Base-by-base conservation (phyloP, 92 coral and sea anemone species). In the Hydrozoanthus gracilis region DNA sequence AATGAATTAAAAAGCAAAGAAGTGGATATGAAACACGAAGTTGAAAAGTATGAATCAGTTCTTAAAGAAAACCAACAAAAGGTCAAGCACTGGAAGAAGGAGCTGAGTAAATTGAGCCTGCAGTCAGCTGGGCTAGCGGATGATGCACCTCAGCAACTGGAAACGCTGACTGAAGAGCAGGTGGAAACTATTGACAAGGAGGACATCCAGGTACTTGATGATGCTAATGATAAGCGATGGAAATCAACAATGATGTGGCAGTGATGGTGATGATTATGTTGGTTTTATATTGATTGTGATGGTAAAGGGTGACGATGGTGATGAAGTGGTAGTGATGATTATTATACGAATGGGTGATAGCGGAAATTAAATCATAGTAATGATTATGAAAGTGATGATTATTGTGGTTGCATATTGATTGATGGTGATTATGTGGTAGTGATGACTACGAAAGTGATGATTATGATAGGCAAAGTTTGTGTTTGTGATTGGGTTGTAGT, bases 11-110 rank as follows among this genome's bases (percentile, higher is more conserved):
- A 83, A 74, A 89, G 88, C 8, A 89, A 95, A 65, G 95, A 97
- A 82, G 95, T 97, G 51, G 99, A 97, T 76, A 88, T 97, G n/a
- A 97, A 93, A 80, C 98, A 97, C 73, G 98, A 95, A 47, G 91
- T 97, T 77, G 99, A 95, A 74, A 97, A 93, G 80, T 92, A 86
- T 50, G 98, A 97, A 74, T 62, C 91, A 2, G 89, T 92, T 8
- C 90, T 88, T 60, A 95, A 93, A 52, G 98, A 97, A 65, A 95
- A 97, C 86, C 94, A 93, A 66, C 94, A 91, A 54, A 97, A 92
- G 73, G 95, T 92, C 20, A 93, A 86, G 74, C 93, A 93, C 82
- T 97, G 99, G 99, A 93, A 93, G 82, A 97, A 92, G 71, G 99
- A 97, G 93, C 88, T 93, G 54, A 89, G 91, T 64, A 95, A 93